Evolutionary conservation across 2,888 invertebrate species (phyloP).

Genomic region (Ethmia dodecea): DNA sequence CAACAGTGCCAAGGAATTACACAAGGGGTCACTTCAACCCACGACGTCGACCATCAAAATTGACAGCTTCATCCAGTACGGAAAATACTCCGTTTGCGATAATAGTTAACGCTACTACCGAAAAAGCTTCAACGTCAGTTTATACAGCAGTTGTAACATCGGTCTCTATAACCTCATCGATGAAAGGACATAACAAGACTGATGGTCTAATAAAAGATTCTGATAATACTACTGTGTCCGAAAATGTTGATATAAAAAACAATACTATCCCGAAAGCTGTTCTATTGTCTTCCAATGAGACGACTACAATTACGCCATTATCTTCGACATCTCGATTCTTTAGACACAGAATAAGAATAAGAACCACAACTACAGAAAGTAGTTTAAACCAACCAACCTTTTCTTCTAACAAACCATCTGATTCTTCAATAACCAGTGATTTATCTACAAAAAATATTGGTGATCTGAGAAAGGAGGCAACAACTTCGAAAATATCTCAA

Average conservation of each 20-base stretch:
- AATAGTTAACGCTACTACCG: conserved; percentile 51
- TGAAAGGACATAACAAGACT: conserved; percentile 67
- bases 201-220: conserved; percentile 38
- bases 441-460: conserved; percentile 25
- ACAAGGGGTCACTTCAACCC: conserved; percentile 58
- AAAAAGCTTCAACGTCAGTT: conserved; percentile 65
- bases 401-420: conserved; percentile 36
- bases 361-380: conserved; percentile 60
- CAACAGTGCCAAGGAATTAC: conserved; percentile 44
- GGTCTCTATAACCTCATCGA: conserved; percentile 70
- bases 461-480: conserved; percentile 30
- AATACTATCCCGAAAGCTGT: conserved; percentile 30
- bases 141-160: conserved; percentile 74
- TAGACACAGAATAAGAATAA: conserved; percentile 58
- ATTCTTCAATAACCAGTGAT: conserved; percentile 47
- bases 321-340: conserved; percentile 29
- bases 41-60: conserved; percentile 51
- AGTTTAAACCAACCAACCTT: conserved; percentile 32
- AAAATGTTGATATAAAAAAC: conserved; percentile 28
- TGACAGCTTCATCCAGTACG: conserved; percentile 40
- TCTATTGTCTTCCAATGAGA: conserved; percentile 31
- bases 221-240: conserved; percentile 38
- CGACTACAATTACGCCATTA: conserved; percentile 33
- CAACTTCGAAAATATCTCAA: conserved; percentile 45
- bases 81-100: conserved; percentile 36